These are phyloP conservation scores for Falcaria lacertinaria DNA, from an alignment of 2,888 invertebrate genomes.

Conservation along the genomic window DNA sequence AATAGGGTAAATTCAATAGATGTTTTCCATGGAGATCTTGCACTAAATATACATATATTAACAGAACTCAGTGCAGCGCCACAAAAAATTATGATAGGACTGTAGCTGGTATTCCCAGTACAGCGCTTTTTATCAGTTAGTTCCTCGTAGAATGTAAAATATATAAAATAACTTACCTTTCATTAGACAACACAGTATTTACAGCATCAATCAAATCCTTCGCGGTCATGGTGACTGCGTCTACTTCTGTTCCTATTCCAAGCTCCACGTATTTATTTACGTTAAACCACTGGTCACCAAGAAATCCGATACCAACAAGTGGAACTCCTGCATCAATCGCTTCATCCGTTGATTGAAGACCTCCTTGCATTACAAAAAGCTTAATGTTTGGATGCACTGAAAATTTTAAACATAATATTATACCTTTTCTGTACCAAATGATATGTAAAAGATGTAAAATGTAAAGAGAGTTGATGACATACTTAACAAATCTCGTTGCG, in stretches of 20 bases:
- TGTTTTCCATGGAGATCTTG: too few relatives aligned
- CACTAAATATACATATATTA: too few relatives aligned
- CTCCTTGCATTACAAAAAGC: constrained; percentile 27
- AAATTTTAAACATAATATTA: constrained; percentile 7
- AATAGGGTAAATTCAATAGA: too few relatives aligned
- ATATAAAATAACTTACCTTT: not conserved
- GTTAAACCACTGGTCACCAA: constrained; percentile 27
- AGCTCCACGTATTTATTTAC: constrained; percentile 18
- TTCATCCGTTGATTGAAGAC: constrained; percentile 25
- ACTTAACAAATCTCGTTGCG: constrained; percentile 29
- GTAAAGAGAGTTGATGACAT: constrained; percentile 5
- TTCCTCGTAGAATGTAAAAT: too few relatives aligned
- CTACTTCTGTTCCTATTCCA: constrained; percentile 3
- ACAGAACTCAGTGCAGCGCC: too few relatives aligned
- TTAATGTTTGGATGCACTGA: constrained; percentile 32
- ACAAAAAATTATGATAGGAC: too few relatives aligned
- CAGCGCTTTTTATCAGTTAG: too few relatives aligned
- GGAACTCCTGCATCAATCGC: constrained; percentile 27
- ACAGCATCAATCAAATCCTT: not conserved
- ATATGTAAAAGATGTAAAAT: too few relatives aligned
- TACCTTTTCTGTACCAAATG: too few relatives aligned
- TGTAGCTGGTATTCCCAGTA: too few relatives aligned
- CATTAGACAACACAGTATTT: not conserved
- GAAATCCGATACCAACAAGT: constrained; percentile 23
- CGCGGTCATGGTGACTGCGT: not conserved